phyloP scores from a whole-genome alignment of 2,113 vertebrate genomes.

The Dromaius novaehollandiae region DNA sequence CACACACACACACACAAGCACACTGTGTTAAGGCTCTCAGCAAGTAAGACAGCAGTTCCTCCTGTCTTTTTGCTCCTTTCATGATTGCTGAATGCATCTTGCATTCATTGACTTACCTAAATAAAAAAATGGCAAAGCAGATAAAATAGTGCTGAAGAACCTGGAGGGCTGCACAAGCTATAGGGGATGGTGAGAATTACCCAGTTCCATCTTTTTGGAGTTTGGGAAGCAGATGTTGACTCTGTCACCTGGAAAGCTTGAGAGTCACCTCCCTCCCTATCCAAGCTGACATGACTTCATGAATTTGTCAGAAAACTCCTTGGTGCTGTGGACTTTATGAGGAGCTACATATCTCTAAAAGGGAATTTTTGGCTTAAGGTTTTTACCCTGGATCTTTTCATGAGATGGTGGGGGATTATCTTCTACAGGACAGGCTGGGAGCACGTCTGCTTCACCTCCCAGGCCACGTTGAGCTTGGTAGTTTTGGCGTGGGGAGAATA shows the following conservation, averaged over 20 bases:
- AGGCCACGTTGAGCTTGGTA: background rate
- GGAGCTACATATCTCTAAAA: background rate
- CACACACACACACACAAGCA: too few relatives aligned
- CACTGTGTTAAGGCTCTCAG: background rate
- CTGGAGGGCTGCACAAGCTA: background rate
- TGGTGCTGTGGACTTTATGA: background rate
- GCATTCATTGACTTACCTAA: background rate
- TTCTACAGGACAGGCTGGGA: background rate
- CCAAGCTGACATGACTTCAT: background rate
- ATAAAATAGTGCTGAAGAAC: background rate
- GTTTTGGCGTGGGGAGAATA: background rate
- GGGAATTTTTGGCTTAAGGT: background rate
- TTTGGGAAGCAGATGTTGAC: background rate
- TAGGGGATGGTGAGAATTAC: background rate
- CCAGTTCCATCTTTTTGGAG: background rate
- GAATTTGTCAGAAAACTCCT: background rate
- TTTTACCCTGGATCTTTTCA: background rate
- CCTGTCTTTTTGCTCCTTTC: background rate
- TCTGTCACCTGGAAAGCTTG: background rate
- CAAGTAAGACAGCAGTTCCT: background rate
- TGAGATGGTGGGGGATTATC: background rate
- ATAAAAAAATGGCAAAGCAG: background rate
- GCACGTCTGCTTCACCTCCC: background rate
- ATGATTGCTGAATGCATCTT: background rate
- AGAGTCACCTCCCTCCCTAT: background rate